Conservation (phyloP, 1,140 invertebrate genomes). For the Cydia splendana region DNA sequence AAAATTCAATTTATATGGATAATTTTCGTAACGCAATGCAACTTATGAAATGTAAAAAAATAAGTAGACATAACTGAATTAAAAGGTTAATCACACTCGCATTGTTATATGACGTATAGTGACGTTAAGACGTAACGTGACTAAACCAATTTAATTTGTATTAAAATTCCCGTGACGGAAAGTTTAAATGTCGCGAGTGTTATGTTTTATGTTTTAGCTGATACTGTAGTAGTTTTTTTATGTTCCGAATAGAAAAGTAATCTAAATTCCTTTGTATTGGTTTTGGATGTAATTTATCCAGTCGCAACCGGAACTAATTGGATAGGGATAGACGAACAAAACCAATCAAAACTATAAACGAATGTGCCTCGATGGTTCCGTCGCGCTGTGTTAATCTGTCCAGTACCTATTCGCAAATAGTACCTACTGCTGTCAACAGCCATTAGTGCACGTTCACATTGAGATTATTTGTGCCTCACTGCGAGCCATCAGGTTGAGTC, state of each 20-base stretch:
- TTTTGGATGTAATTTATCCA: constrained; percentile 7
- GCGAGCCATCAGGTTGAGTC: no score
- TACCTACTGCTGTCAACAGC: not conserved
- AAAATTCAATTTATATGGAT: no score
- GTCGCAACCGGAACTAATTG: constrained; percentile 21
- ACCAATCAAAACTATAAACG: constrained; percentile 22
- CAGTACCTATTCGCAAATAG: not conserved
- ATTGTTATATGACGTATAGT: no score
- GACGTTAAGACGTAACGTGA: no score
- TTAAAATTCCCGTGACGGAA: not conserved
- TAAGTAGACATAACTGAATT: no score
- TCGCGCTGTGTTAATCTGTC: not conserved
- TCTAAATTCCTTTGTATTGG: not conserved
- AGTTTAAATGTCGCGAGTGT: not conserved
- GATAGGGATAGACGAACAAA: constrained; percentile 18
- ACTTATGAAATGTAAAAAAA: no score
- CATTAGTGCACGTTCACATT: not conserved
- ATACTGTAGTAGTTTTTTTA: not conserved
- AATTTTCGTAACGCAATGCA: no score
- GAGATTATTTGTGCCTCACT: no score
- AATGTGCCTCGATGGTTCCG: constrained; percentile 5
- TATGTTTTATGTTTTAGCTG: not conserved
- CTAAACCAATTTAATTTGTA: no score
- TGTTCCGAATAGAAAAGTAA: not conserved
- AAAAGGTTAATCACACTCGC: no score